Conservation (phyloP, 2,888 invertebrate species). For the Amblyjoppa fuscipennis region DNA sequence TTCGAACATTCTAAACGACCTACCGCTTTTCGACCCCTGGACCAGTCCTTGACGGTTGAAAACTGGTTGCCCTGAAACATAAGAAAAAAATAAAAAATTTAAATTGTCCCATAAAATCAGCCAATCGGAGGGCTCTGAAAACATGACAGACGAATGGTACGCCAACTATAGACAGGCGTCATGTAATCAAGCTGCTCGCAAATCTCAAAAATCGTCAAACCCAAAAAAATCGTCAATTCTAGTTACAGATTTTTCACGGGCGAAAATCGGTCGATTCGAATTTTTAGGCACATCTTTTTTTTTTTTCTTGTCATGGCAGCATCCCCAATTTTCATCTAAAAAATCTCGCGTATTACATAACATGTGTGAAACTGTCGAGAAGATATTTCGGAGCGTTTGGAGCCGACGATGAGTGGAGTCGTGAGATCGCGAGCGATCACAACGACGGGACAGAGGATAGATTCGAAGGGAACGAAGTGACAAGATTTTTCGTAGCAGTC, state of each 20-base stretch:
- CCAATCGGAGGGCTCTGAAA: neutral
- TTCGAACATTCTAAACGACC: constrained; percentile 80
- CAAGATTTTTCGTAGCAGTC: constrained; percentile 78
- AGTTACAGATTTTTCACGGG: too few species aligned
- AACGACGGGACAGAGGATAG: constrained; percentile 17
- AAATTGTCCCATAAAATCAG: neutral
- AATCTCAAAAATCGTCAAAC: neutral
- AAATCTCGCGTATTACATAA: constrained; percentile 79
- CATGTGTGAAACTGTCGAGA: constrained; percentile 71
- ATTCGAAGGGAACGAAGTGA: constrained; percentile 64
- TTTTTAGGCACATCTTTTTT: neutral
- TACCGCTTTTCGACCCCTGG: constrained; percentile 92
- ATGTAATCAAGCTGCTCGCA: neutral
- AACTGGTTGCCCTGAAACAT: constrained; percentile 90
- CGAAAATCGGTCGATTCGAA: neutral
- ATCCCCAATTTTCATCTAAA: constrained; percentile 71
- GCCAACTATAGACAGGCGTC: neutral
- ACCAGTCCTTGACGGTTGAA: constrained; percentile 92
- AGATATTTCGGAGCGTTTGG: constrained; percentile 44
- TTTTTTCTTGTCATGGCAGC: constrained; percentile 75
- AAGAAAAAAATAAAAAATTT: constrained; percentile 66
- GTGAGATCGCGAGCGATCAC: neutral
- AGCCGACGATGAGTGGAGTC: neutral
- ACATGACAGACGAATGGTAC: neutral
- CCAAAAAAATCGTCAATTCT: neutral